Conservation (phyloP, 2,888 invertebrate species). For the Elegia similella region DNA sequence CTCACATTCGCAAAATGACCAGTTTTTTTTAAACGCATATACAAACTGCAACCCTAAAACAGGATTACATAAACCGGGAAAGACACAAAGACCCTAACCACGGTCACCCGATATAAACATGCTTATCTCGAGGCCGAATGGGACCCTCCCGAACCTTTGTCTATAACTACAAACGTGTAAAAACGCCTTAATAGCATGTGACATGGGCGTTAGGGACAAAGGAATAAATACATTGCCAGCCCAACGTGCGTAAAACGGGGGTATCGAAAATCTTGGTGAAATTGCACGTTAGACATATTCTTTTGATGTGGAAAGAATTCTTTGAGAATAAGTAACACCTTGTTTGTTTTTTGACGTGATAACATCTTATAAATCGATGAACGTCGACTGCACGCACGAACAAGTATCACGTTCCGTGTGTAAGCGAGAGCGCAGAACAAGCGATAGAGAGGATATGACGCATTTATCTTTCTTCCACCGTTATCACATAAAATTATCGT, state of each 20-base stretch:
- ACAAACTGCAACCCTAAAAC: not conserved
- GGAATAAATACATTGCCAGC: not conserved
- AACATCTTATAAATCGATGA: too few species aligned
- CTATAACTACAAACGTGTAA: constrained; percentile 10
- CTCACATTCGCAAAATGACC: too few species aligned
- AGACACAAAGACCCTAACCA: constrained; percentile 10
- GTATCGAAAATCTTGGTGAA: not conserved
- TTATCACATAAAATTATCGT: too few species aligned
- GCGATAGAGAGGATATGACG: too few species aligned
- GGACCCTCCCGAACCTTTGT: not conserved
- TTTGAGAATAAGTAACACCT: too few species aligned
- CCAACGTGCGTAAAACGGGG: not conserved
- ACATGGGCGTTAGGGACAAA: not conserved
- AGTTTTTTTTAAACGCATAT: not conserved
- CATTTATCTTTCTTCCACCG: too few species aligned
- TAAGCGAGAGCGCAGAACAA: too few species aligned
- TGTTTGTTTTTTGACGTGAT: too few species aligned
- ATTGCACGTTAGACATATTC: too few species aligned
- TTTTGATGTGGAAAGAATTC: too few species aligned
- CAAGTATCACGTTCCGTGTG: too few species aligned
- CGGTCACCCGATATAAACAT: constrained; percentile 11
- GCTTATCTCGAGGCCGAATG: constrained; percentile 8
- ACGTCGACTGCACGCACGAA: too few species aligned
- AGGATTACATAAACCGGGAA: constrained; percentile 2
- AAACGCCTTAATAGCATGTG: constrained; percentile 8